Evolutionary conservation across 2,113 vertebrate species (phyloP), one percentile per base, ranked within the genome.

Genomic region (Scortum barcoo): DNA sequence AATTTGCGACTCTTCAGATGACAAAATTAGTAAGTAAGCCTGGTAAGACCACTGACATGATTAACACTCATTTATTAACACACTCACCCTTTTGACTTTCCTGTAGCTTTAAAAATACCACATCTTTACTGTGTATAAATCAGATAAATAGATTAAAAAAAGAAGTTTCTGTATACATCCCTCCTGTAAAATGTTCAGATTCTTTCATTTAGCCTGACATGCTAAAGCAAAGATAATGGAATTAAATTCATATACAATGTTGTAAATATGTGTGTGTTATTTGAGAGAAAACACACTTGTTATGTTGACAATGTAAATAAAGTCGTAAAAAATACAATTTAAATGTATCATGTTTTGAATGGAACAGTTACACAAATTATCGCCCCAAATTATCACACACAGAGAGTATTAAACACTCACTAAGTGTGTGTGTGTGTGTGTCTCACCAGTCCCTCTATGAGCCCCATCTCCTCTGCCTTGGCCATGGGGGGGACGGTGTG

Each of bases 371-470:
- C 56, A 57, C 26, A 57, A 60, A 60, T 9, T 16, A 0, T 33
- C 30, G 14, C 56, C 28, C 26, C 14, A 17, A 57, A 57, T 28
- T 6, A 5, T 24, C 4, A 4, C n/a, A 14, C 56, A 57, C 13
- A 33, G 19, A 33, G 10, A 60, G 2, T 33, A 17, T 48, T 48
- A 48, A 48, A 48, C 17, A 7, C 17, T 48, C 46, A 48, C 7
- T 57, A 30, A 33, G 36, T 42, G 13, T 44, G 30, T 24, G 69
- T 81, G 67, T 48, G 30, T 38, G 61, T n/a, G 46, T 24, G 65
- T 81, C 97, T 95, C 89, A 98, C 98, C 97, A 96, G 96, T 84
- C 94, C 92, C 78, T 95, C 95, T 75, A 99, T 96, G 77, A 99
- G 91, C 83, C 93, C 72, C 4, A 90, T 93, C 94, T 99, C 98